Evolutionary conservation across 2,113 vertebrate species (phyloP).

Genomic region (Callionymus lyra): DNA sequence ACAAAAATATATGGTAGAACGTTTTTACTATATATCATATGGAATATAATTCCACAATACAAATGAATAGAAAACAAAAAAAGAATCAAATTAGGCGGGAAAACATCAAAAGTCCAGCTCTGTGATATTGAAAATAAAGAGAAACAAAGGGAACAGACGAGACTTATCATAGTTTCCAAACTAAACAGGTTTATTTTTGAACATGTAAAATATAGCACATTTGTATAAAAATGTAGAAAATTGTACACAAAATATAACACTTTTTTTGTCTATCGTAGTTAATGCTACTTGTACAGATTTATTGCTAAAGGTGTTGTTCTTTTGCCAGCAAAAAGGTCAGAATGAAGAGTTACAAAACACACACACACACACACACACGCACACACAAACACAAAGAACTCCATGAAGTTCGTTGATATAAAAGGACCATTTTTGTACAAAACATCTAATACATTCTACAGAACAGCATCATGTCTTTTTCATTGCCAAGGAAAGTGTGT

Average conservation of each 20-base stretch:
- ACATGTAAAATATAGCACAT: slow-evolving; percentile 75
- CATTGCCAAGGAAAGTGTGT: slow-evolving; percentile 41
- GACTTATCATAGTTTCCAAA: slow-evolving; percentile 49
- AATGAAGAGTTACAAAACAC: slow-evolving; percentile 55
- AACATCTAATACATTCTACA: slow-evolving; percentile 64
- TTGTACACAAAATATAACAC: slow-evolving; percentile 75
- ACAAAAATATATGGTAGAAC: too few relatives aligned
- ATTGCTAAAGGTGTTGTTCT: slow-evolving; percentile 62
- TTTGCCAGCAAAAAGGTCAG: slow-evolving; percentile 76
- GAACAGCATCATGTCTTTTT: slow-evolving; percentile 51
- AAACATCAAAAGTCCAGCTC: too few relatives aligned
- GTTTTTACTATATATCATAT: too few relatives aligned
- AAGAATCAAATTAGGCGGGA: background rate
- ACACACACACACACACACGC: slow-evolving; percentile 15
- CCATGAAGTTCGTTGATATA: slow-evolving; percentile 58
- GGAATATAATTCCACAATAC: too few relatives aligned
- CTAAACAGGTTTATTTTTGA: slow-evolving; percentile 71
- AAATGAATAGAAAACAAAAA: too few relatives aligned
- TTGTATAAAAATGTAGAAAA: slow-evolving; percentile 79
- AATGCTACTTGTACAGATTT: slow-evolving; percentile 57
- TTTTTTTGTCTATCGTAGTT: slow-evolving; percentile 70
- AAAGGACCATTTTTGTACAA: slow-evolving; percentile 56
- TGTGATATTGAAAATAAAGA: too few relatives aligned
- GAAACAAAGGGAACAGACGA: slow-evolving; percentile 2
- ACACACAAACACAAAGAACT: slow-evolving; percentile 35